A percentile compares a stretch with the other conserved stretches of the same genome.
Conservation (phyloP, 2,113 vertebrate species). For the Onychostoma macrolepis region DNA sequence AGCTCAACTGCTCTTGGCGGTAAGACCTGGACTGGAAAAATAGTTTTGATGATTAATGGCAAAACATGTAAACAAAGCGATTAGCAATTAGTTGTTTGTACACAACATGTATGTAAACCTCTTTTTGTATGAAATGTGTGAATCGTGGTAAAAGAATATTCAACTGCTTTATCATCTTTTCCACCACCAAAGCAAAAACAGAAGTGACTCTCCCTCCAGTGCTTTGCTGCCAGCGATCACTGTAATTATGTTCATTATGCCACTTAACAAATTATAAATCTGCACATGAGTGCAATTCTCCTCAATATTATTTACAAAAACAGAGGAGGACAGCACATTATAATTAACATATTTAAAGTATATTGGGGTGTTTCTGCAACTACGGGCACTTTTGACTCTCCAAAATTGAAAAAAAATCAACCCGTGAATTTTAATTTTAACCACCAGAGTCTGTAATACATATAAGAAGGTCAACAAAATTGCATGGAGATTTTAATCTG, state of each 20-base stretch:
- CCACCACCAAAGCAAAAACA: background rate
- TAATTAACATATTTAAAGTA: background rate
- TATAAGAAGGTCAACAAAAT: too few relatives aligned
- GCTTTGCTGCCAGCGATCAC: background rate
- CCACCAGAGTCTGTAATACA: too few relatives aligned
- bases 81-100: background rate
- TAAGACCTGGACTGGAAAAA: constrained; percentile 11
- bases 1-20: constrained; percentile 66
- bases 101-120: background rate
- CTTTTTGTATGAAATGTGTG: background rate
- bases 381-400: too few relatives aligned
- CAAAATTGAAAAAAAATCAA: too few relatives aligned
- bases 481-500: too few relatives aligned
- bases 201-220: background rate
- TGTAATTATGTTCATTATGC: constrained; percentile 8
- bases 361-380: too few relatives aligned
- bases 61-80: background rate
- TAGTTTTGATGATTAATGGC: background rate
- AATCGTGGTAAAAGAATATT: background rate
- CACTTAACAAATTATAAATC: constrained; percentile 8
- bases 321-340: background rate
- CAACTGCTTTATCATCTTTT: background rate
- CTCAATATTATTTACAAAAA: constrained; percentile 55
- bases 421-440: too few relatives aligned
- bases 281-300: constrained; percentile 26